A percentile compares a stretch with the other conserved stretches of the same genome.
Evolutionary conservation across 2,113 vertebrate genomes (phyloP).

Genomic region (Grantiella picta): DNA sequence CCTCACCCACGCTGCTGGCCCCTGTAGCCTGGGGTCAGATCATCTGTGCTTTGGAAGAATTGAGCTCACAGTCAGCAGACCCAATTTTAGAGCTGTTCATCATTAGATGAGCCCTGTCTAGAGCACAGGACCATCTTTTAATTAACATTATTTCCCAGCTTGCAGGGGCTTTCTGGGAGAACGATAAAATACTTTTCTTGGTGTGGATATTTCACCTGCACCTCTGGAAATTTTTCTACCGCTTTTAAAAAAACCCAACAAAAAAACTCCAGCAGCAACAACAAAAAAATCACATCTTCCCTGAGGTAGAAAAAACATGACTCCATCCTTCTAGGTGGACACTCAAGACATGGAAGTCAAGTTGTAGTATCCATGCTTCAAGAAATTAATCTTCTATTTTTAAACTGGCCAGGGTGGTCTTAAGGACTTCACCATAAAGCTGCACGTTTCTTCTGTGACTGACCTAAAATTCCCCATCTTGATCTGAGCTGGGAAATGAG

Average conservation of each 20-base stretch:
- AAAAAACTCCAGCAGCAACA: not conserved
- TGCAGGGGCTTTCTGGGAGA: not conserved
- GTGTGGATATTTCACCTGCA: not conserved
- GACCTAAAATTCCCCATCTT: not conserved
- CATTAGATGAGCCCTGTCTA: not conserved
- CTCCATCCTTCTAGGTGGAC: not conserved
- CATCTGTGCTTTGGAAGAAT: not conserved
- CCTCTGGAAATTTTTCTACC: not conserved
- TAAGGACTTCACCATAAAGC: not conserved
- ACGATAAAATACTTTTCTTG: not conserved
- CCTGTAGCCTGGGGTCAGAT: not conserved
- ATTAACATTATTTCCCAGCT: not conserved
- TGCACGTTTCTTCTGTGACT: not conserved
- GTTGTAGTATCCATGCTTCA: not conserved
- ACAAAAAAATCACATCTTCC: not conserved
- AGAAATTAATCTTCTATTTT: not conserved
- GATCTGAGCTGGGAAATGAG: not conserved
- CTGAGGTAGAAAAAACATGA: not conserved
- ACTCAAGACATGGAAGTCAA: not conserved
- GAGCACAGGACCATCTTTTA: rapidly evolving
- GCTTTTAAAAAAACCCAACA: not conserved
- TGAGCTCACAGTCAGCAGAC: not conserved
- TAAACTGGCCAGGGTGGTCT: not conserved
- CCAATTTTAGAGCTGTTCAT: not conserved
- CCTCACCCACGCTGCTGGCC: not conserved